Conservation (phyloP, 2,888 invertebrate genomes). For the Acrobasis suavella region DNA sequence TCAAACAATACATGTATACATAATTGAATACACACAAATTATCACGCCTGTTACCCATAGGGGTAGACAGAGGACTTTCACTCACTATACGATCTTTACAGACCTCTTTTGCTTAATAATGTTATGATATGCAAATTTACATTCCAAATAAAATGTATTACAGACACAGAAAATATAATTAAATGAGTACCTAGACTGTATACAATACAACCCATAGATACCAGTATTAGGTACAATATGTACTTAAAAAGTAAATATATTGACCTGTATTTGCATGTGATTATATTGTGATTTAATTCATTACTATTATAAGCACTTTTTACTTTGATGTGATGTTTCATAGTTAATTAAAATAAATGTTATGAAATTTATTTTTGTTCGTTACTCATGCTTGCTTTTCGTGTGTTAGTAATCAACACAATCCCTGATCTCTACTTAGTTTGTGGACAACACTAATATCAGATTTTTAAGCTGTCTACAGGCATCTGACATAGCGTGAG, state of each 20-base stretch:
- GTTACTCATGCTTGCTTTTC: not conserved
- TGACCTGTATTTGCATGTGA: conserved; percentile 12
- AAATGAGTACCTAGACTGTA: not conserved
- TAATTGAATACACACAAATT: too few species aligned
- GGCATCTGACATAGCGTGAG: too few species aligned
- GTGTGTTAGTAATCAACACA: too few species aligned
- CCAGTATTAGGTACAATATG: not conserved
- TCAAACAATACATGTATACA: too few species aligned
- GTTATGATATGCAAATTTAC: not conserved
- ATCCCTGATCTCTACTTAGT: too few species aligned
- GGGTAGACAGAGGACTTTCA: too few species aligned
- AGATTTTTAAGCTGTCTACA: too few species aligned
- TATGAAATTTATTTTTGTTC: not conserved
- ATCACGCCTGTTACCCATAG: too few species aligned
- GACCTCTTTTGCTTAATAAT: too few species aligned
- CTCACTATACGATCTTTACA: too few species aligned
- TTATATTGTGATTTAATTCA: conserved; percentile 18
- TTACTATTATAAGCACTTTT: conserved; percentile 14
- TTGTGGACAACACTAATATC: too few species aligned
- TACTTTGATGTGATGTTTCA: conserved; percentile 4
- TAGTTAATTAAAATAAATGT: conserved; percentile 12
- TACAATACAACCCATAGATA: not conserved
- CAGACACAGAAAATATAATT: not conserved
- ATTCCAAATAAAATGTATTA: conserved; percentile 11
- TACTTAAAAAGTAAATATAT: not conserved